Evolutionary conservation across 2,113 vertebrate species (phyloP), one percentile per base, ranked within the genome.

Genomic region (Silurus glanis): DNA sequence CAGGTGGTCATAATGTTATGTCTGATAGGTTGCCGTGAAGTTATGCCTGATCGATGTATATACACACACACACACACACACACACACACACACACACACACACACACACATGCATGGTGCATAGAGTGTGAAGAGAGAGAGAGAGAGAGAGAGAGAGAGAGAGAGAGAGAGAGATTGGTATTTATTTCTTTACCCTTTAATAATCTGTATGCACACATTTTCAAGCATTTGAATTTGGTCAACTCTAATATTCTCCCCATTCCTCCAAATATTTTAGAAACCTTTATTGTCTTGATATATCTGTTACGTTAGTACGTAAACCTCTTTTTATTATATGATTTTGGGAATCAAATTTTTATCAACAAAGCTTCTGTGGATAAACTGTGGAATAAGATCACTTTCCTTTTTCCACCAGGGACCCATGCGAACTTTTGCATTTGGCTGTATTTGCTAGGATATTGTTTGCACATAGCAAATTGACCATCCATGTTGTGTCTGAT

Each of bases 401-500:
- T 69, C 66, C 6, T 28, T 69, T 69, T 37, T 69, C 9, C 9
- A 74, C 47, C 9, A 13, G 23, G 21, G 6, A 12, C 23, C 5
- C 13, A 17, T 78, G 49, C 21, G 6, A 78, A 56, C n/a, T 56
- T 56, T 28, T 56, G 53, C n/a, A 58, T 25, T 79, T 0, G 4
- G 3, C 59, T 75, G 19, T 7, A 67, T 23, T 67, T 81, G 37
- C 80, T 37, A 69, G 28, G 9, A 76, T 51, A 53, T 76, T 62
- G 61, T 62, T 64, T 66, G 74, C 28, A 61, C 61, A 28, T 61
- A 55, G 45, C 47, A 66, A 55, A 49, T 51, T 78, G 9, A 64
- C 49, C 59, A 78, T 85, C 72, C 59, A 28, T 62, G 28, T 37
- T 80, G 45, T 56, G n/a, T 16, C 74, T 80, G 25, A 67, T 67